Base-by-base conservation (phyloP, 1,140 invertebrate species). In the Halictus rubicundus region DNA sequence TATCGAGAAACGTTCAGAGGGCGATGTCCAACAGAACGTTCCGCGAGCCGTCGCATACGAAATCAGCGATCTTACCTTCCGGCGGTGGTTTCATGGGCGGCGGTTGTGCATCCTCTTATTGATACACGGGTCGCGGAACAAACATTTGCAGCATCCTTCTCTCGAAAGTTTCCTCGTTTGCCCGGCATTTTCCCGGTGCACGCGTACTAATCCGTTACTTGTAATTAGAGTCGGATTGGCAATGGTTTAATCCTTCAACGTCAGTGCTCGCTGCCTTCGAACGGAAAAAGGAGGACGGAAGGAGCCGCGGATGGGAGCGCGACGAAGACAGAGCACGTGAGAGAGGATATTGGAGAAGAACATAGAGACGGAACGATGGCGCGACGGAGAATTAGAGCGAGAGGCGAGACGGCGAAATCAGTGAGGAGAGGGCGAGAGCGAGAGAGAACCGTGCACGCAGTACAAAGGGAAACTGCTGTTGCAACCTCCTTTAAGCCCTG, bases 241-340 rank as follows among this genome's bases (percentile, higher is more conserved):
- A 92, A 92, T 91, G 91, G 92, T 91, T 92, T 90, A 92, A 92
- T 92, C 89, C 92, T 83, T 92, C 91, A 92, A 92, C 88, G 91
- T 92, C 91, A 85, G 83, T 86, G 85, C 80, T 52, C 37, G 83
- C 69, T 70, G 78, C 61, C 39, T 78, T 72, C 60, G 68, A 64
- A 72, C 46, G 68, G 68, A n/a, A 72, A 61, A 70, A 61, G 27
- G 65, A 61, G 21, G 60, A 63, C 14, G 76, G 49, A 39, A 52
- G 32, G 70, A 14, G 69, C 23, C 49, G 57, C 46, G 78, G 23
- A 27, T 54, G 32, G n/a, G 63, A 57, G 57, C 32, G 25, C 64
- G 46, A 76, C 19, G 12, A 57, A 7, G 32, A 61, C 32, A 37
- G 64, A 10, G 60, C 69, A 68, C 57, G 39, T 66, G 65, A 49